Evolutionary conservation across 2,888 invertebrate genomes (phyloP).

Genomic region (Lepidochitona cinerea): DNA sequence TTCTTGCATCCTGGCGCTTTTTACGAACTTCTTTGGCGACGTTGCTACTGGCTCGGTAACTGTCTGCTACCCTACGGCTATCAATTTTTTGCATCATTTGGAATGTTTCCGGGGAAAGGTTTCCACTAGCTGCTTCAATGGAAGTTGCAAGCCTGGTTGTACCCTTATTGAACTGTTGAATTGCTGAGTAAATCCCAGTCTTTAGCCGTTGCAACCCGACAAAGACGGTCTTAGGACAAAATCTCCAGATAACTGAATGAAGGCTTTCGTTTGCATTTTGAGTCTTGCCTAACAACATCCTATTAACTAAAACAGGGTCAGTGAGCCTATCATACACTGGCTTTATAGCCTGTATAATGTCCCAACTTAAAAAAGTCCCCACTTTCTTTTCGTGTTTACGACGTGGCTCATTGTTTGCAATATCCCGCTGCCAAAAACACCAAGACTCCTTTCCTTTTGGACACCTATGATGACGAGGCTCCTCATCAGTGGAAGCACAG

Average conservation of each 20-base stretch:
- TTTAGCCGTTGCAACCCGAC: neutral
- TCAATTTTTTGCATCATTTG: neutral
- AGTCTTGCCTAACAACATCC: neutral
- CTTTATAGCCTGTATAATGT: neutral
- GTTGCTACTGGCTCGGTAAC: neutral
- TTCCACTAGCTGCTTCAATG: neutral
- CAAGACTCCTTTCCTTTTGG: neutral
- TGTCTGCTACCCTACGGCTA: neutral
- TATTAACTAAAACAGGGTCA: neutral
- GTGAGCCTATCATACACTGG: neutral
- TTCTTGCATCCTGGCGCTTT: neutral
- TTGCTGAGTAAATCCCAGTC: neutral
- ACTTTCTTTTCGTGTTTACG: neutral
- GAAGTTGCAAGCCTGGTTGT: neutral
- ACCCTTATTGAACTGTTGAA: neutral
- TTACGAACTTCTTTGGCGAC: neutral
- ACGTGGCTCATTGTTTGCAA: neutral
- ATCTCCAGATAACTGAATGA: too few species aligned
- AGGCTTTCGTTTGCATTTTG: too few species aligned
- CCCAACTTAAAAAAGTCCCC: neutral
- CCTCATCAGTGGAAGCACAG: neutral
- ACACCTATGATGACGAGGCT: conserved; percentile 2
- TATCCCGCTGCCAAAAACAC: neutral
- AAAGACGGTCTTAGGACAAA: neutral
- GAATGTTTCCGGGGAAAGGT: neutral